Evolutionary conservation across 1,140 invertebrate genomes (phyloP).

Genomic region (Euschistus heros): DNA sequence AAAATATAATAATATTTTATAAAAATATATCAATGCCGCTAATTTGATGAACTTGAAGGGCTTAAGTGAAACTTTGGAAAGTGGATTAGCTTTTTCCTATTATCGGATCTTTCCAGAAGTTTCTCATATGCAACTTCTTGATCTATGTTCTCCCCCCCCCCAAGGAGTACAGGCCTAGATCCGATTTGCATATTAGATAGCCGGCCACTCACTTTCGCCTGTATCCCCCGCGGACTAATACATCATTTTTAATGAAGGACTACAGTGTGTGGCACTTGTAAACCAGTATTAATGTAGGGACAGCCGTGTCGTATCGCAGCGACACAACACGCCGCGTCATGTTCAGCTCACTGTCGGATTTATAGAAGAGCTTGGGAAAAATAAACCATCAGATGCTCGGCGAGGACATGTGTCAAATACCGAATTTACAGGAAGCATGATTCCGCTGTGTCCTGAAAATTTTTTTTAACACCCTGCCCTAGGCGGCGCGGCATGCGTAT

Average conservation of each 20-base stretch:
- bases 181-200: not conserved
- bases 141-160: too few species aligned
- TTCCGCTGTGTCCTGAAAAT: not conserved
- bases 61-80: too few species aligned
- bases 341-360: not conserved
- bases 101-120: too few species aligned
- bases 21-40: too few species aligned
- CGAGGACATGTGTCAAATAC: conserved; percentile 2
- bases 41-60: too few species aligned
- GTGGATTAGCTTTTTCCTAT: too few species aligned
- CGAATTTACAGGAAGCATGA: not conserved
- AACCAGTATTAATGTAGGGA: not conserved
- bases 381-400: not conserved
- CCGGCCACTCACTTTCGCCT: not conserved
- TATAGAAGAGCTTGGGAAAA: conserved; percentile 1
- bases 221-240: not conserved
- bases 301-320: not conserved
- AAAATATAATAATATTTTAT: too few species aligned
- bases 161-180: too few species aligned
- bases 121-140: too few species aligned
- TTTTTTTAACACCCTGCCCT: not conserved
- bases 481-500: too few species aligned
- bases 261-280: too few species aligned
- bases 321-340: not conserved
- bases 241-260: conserved; percentile 3